Evolutionary conservation across 2,797 vertebrate genomes (phyloP), one percentile per base, ranked within the genome.

Genomic region (Neoniphon sammara): DNA sequence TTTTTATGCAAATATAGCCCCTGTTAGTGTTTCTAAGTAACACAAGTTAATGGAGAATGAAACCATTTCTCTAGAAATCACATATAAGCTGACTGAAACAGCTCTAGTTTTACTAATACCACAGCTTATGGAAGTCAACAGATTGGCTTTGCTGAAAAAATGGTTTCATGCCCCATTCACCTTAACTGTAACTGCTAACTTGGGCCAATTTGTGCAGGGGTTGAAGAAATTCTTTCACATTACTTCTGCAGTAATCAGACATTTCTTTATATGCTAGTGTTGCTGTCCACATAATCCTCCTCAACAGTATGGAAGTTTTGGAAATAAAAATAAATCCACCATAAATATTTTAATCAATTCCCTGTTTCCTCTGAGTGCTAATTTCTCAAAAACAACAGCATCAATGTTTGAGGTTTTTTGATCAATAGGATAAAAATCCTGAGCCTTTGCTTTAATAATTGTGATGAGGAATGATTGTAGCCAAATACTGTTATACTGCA

Each of bases 381-480:
- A 66, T 34, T 6, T 0, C 44, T 61, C 49, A 65, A 66, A 52
- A 69, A 15, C 4, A 54, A 7, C 14, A 21, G n/a, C n/a, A 20
- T 0, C 0, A 0, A 25, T 5, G 54, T 20, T 42, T 34, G 55
- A 30, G 2, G 47, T 18, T 11, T n/a, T 44, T 31, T 73, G 83
- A 86, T 86, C 77, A 91, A 88, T 88, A 87, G 87, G 85, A 88
- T 70, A 75, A 69, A 82, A 86, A 91, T 87, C 88, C 87, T 71
- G 85, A 89, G 75, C 62, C 70, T 74, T 84, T 46, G 66, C n/a
- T 69, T 39, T 60, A 46, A 77, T 20, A 73, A 23, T 58, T 76
- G 58, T 42, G 56, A 80, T 70, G 67, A 2, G 15, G 4, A 60
- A 86, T 78, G 59, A 59, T 80, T 55, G 30, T 21, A 39, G 31